A percentile compares a stretch with the other conserved stretches of the same genome.
phyloP scores from a whole-genome alignment of 2,113 vertebrate species.

The Brachyistius frenatus region DNA sequence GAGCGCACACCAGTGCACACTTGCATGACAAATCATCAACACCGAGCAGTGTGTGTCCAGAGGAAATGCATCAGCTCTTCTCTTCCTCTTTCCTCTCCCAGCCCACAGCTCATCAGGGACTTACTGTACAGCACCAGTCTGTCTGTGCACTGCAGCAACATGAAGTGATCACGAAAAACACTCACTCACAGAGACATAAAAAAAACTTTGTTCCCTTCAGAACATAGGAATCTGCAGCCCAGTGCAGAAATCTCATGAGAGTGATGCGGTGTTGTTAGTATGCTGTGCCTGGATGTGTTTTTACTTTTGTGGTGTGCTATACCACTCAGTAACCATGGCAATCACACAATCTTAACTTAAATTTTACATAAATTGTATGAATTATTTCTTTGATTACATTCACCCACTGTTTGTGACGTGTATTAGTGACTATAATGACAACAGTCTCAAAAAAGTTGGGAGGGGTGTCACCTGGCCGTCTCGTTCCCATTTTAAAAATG shows the following conservation, averaged over 20 bases:
- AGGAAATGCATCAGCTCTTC: constrained; percentile 73
- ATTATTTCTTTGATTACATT: constrained; percentile 21
- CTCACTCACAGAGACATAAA: constrained; percentile 33
- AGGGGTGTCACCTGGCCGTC: not conserved
- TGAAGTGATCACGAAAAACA: constrained; percentile 46
- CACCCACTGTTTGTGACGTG: not conserved
- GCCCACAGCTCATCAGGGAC: constrained; percentile 63
- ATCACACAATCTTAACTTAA: not conserved
- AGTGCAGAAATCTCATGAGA: constrained; percentile 28
- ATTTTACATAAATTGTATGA: constrained; percentile 1
- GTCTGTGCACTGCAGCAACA: constrained; percentile 44
- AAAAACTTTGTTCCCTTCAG: constrained; percentile 37
- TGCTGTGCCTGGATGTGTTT: constrained; percentile 8
- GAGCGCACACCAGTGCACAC: constrained; percentile 1
- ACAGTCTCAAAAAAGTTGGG: not conserved
- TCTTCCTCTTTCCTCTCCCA: constrained; percentile 65
- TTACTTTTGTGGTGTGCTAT: not conserved
- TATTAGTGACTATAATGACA: not conserved
- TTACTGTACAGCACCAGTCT: constrained; percentile 55
- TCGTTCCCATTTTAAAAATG: constrained; percentile 18
- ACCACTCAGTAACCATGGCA: not conserved
- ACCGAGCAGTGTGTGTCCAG: constrained; percentile 54
- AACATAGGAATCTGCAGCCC: constrained; percentile 8
- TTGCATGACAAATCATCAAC: constrained; percentile 59
- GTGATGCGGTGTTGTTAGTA: constrained; percentile 15